Evolutionary conservation across 2,888 invertebrate genomes (phyloP), one percentile per base, ranked within the genome.

Genomic region (Stenchaetothrips biformis): DNA sequence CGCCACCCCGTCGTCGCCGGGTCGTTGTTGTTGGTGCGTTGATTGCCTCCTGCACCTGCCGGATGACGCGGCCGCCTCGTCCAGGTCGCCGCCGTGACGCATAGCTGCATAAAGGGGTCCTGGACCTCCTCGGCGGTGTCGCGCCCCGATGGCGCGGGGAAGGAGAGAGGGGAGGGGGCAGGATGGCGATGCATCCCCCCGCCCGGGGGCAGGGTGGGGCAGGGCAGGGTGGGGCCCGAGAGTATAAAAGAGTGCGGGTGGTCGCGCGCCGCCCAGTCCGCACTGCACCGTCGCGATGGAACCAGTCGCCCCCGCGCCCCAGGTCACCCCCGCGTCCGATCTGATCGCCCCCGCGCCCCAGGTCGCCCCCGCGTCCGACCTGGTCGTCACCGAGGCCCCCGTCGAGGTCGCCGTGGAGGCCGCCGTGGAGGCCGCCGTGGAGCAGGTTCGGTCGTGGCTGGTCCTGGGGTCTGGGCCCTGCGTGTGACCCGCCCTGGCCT

Each of bases 231-330:
- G 67, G 67, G 7, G 21, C 67, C 2, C 21, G 67, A 7, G 2
- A 25, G 67, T 74, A 74, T 74, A 74, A 74, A 21, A 21, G 67
- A 25, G 67, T 74, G 67, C 67, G 67, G 67, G 67, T 74, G 67
- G 67, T 74, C 67, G 67, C 67, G 67, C 67, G 67, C 7, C 67
- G 21, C 67, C 25, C 67, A 74, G 67, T 74, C 21, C 25, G 25
- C 67, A 8, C 25, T 74, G 67, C 67, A 74, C 53, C 53, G 16
- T 9, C 67, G 67, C 67, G 67, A 67, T 21, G n/a, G 21, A 21
- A 67, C 9, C 67, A 11, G 25, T 11, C 67, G 8, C 25, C 25
- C 8, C 11, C 21, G 67, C n/a, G n/a, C n/a, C n/a, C n/a, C n/a
- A n/a, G n/a, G n/a, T n/a, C n/a, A n/a, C 9, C 67, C 25, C 8